Evolutionary conservation across 2,797 vertebrate species (phyloP).

Genomic region (Neosalanx taihuensis): DNA sequence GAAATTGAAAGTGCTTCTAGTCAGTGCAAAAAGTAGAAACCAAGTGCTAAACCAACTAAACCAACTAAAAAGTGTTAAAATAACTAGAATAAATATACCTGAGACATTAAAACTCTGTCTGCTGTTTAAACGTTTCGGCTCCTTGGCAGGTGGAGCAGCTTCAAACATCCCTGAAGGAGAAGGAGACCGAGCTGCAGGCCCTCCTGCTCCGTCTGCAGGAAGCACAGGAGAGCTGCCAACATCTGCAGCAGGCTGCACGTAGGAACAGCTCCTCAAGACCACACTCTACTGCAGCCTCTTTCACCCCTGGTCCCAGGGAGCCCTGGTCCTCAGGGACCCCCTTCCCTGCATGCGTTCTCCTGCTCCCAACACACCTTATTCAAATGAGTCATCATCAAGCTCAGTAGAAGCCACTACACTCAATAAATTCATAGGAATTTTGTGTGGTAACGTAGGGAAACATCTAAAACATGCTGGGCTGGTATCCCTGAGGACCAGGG

Average conservation of each 20-base stretch:
- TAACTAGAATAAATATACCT: no score
- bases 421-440: no score
- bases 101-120: no score
- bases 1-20: no score
- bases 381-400: no score
- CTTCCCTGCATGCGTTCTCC: not conserved
- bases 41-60: no score
- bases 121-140: no score
- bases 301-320: not conserved
- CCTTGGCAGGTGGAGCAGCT: constrained; percentile 73
- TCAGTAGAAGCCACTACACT: no score
- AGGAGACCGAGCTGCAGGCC: constrained; percentile 73
- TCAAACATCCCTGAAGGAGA: constrained; percentile 68
- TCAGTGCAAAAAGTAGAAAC: no score
- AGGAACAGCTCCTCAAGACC: constrained; percentile 37
- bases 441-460: not conserved
- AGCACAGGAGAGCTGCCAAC: constrained; percentile 66
- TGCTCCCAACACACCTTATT: no score
- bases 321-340: no score
- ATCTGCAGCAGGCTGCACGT: constrained; percentile 79
- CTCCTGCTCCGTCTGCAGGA: constrained; percentile 73
- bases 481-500: not conserved
- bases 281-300: not conserved
- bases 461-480: not conserved
- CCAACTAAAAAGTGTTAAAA: no score